Evolutionary conservation across 2,113 vertebrate genomes (phyloP).

Genomic region (Alethe diademata): DNA sequence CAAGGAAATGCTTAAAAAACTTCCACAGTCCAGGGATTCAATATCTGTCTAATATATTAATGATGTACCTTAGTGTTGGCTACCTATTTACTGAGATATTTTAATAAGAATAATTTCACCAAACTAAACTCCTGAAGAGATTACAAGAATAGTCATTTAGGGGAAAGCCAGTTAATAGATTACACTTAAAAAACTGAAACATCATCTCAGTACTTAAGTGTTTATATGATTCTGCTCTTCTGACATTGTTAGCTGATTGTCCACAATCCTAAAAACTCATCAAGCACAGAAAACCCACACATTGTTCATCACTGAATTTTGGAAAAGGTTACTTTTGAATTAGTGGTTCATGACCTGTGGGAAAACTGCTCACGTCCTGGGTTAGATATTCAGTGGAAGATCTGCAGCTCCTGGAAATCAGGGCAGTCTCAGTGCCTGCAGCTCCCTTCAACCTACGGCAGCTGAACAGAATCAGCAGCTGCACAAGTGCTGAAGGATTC

Average conservation of each 20-base stretch:
- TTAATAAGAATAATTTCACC: background rate
- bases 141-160: background rate
- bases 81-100: background rate
- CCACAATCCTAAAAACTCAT: background rate
- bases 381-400: background rate
- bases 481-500: background rate
- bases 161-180: background rate
- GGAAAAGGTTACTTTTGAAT: background rate
- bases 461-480: background rate
- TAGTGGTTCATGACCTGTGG: background rate
- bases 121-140: background rate
- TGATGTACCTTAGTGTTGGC: rapidly evolving
- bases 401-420: background rate
- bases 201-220: background rate
- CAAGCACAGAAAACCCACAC: background rate
- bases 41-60: background rate
- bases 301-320: background rate
- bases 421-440: background rate
- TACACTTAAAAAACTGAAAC: background rate
- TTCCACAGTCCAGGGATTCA: background rate
- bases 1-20: background rate
- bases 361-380: background rate
- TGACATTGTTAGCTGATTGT: background rate
- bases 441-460: rapidly evolving
- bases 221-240: background rate